Evolutionary conservation across 37 sponge, comb jelly and placozoan species (phyloP).

Genomic region (Cliona cf. orientalis): DNA sequence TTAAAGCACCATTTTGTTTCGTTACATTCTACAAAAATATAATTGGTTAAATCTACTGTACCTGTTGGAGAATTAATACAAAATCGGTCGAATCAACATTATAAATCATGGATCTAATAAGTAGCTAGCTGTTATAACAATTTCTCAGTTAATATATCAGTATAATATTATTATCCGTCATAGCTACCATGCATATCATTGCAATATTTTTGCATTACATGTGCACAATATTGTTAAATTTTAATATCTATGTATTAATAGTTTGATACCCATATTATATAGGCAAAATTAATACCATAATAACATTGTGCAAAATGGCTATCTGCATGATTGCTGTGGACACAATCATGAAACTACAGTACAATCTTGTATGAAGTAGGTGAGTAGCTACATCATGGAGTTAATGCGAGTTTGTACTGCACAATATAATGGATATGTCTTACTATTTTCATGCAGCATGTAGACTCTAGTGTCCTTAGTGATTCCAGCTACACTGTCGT

Average conservation of each 20-base stretch:
- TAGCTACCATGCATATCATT: too few species aligned
- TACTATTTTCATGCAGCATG: slow-evolving; percentile 70
- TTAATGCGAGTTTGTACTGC: too few species aligned
- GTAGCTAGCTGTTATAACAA: too few species aligned
- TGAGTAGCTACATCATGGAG: too few species aligned
- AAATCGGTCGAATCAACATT: too few species aligned
- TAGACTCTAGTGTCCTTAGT: slow-evolving; percentile 58
- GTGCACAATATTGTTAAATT: neutral
- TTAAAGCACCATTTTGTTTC: too few species aligned
- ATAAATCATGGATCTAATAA: too few species aligned
- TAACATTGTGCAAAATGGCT: neutral
- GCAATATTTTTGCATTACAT: neutral
- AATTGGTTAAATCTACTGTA: too few species aligned
- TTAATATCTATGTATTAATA: neutral
- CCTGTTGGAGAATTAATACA: too few species aligned
- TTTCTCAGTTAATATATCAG: neutral
- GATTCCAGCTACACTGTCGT: slow-evolving; percentile 73
- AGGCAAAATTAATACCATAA: neutral
- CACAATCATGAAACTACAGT: neutral
- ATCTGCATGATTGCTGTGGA: neutral
- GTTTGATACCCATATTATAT: neutral
- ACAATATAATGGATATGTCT: slow-evolving; percentile 82
- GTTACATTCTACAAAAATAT: too few species aligned
- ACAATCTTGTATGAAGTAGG: too few species aligned
- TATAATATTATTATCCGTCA: neutral